Conservation (phyloP, 2,113 vertebrate species). For the Leuciscus idus region DNA sequence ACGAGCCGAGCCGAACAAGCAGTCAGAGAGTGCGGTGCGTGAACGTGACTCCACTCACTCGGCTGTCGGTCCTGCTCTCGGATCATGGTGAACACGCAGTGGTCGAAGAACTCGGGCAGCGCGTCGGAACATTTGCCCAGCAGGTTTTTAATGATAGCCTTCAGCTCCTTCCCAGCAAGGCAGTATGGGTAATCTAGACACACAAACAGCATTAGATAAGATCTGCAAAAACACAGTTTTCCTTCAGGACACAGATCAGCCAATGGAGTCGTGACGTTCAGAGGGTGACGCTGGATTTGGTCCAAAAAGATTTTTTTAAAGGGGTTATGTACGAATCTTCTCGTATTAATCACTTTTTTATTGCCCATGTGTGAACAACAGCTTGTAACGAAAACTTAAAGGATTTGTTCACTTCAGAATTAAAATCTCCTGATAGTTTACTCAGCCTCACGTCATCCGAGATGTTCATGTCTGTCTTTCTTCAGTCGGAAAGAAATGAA, state of each 20-base stretch:
- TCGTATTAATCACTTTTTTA: too few species aligned
- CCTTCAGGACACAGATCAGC: neutral
- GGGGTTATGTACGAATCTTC: too few species aligned
- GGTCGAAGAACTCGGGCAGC: conserved; percentile 90
- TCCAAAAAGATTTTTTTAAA: neutral
- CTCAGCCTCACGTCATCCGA: too few species aligned
- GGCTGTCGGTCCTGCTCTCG: conserved; percentile 87
- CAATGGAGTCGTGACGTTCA: neutral
- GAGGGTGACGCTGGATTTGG: neutral
- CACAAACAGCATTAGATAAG: neutral
- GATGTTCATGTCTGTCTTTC: too few species aligned
- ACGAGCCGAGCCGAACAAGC: too few species aligned
- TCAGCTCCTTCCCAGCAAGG: conserved; percentile 86
- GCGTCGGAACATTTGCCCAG: conserved; percentile 71
- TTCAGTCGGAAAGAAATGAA: too few species aligned
- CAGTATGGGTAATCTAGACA: conserved; percentile 91
- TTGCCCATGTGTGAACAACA: too few species aligned
- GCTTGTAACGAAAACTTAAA: too few species aligned
- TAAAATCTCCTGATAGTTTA: too few species aligned
- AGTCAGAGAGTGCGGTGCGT: too few species aligned
- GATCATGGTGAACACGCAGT: conserved; percentile 92
- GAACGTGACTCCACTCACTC: conserved; percentile 64
- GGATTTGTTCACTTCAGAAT: too few species aligned
- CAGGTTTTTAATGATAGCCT: conserved; percentile 79
- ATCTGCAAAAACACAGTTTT: neutral